A percentile compares a stretch with the other conserved stretches of the same genome.
Conservation (phyloP, 1,140 invertebrate species). For the Mizuhopecten yessoensis region DNA sequence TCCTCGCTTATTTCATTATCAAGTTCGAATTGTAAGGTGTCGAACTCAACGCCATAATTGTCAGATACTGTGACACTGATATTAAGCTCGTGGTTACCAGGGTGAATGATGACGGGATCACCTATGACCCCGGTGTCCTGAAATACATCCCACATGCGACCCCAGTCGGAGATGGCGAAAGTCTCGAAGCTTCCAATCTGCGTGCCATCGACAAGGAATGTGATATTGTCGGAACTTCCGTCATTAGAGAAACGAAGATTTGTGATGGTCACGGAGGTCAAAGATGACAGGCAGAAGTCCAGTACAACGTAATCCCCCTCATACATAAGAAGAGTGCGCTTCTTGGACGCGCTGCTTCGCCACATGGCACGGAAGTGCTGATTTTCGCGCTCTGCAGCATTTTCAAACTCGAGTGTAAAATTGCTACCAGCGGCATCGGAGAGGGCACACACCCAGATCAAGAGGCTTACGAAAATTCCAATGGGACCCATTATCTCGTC, state of each 20-base stretch:
- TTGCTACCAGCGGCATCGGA: slow-evolving; percentile 43
- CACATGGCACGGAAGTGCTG: slow-evolving; percentile 52
- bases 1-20: slow-evolving; percentile 47
- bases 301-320: slow-evolving; percentile 49
- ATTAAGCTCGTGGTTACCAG: slow-evolving; percentile 46
- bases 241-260: slow-evolving; percentile 54
- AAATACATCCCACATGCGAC: slow-evolving; percentile 53
- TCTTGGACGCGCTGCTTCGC: slow-evolving; percentile 43
- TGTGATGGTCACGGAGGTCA: slow-evolving; percentile 42
- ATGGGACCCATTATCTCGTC: background rate
- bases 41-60: slow-evolving; percentile 54
- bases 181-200: slow-evolving; percentile 50
- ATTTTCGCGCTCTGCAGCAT: slow-evolving; percentile 26
- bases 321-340: slow-evolving; percentile 45
- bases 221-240: slow-evolving; percentile 43
- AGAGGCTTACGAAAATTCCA: slow-evolving; percentile 22
- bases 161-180: slow-evolving; percentile 44
- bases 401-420: slow-evolving; percentile 49
- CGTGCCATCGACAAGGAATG: slow-evolving; percentile 37
- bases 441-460: background rate
- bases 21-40: slow-evolving; percentile 44
- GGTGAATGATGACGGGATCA: slow-evolving; percentile 7
- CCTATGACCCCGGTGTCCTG: slow-evolving; percentile 43
- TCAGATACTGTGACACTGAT: slow-evolving; percentile 45
- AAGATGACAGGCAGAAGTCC: slow-evolving; percentile 47